These are phyloP conservation scores for Drosophila kanekoi DNA, from an alignment of 2,888 invertebrate genomes.

Conservation along the genomic window DNA sequence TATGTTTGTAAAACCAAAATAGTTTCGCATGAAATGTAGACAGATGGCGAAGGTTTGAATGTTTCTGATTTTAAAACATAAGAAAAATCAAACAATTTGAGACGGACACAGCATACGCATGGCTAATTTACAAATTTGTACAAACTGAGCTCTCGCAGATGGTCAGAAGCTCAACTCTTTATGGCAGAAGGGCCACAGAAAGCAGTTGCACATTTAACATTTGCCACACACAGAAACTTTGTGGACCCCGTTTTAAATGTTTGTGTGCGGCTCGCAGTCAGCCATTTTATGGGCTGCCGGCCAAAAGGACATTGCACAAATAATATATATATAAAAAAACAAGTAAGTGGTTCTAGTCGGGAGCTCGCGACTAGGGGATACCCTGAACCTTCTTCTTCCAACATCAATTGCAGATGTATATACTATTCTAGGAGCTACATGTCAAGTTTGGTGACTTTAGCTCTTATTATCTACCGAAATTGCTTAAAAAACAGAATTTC, in stretches of 20 bases:
- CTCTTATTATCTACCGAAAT: too few species aligned
- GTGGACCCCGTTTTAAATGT: constrained; percentile 39
- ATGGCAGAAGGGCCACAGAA: background rate
- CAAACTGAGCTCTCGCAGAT: constrained; percentile 1
- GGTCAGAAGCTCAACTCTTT: constrained; percentile 1
- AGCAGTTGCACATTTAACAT: constrained; percentile 9
- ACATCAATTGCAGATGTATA: too few species aligned
- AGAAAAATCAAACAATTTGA: background rate
- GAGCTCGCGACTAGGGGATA: too few species aligned
- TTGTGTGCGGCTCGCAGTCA: constrained; percentile 33
- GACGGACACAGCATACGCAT: background rate
- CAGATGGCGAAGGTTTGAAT: too few species aligned
- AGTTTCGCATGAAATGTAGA: too few species aligned
- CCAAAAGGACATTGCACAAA: constrained; percentile 42
- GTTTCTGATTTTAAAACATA: too few species aligned
- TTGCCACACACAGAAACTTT: constrained; percentile 24
- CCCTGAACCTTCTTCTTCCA: too few species aligned
- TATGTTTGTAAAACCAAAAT: too few species aligned
- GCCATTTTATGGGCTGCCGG: constrained; percentile 49
- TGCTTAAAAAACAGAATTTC: too few species aligned
- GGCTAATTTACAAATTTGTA: constrained; percentile 2
- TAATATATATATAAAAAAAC: background rate
- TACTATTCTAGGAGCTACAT: too few species aligned
- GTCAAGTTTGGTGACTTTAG: too few species aligned
- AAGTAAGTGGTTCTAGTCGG: too few species aligned